Base-by-base conservation (phyloP, 2,888 invertebrate species). In the Athalia rosae region DNA sequence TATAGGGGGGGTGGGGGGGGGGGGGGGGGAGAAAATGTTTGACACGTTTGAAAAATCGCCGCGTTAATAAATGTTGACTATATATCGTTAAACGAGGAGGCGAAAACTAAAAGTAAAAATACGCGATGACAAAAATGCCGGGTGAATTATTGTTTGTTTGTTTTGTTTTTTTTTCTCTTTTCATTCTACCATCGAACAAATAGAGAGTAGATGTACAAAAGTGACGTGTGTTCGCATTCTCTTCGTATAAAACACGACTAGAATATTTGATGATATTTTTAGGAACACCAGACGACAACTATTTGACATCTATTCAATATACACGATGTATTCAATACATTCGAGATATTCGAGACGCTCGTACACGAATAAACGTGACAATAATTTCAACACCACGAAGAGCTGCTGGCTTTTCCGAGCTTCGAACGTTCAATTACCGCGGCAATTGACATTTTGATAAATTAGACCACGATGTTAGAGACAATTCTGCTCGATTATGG, bases 231-330 rank as follows among this genome's bases (percentile, higher is more conserved):
- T 71, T 58, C 9, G 71, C 45, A n/a, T 58, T 41, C 56, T 71
- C 13, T 71, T 58, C 71, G 28, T 63, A 45, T 41, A 28, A 28
- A 28, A 41, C 71, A 71, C 45, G 71, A 58, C 71, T 71, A 58
- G 58, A 71, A 71, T 71, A 45, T 58, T 6, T 11, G 45, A 56
- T 11, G 41, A 15, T 13, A 58, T 58, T 71, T 71, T 71, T 58
- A 71, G 45, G 58, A 71, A 71, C 56, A 71, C 71, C 71, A 58
- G 43, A 58, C 58, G 71, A 71, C 71, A 71, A 71, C 71, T 71
- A 71, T 71, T 71, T 71, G 71, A 71, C 71, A 56, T 71, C 56
- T 58, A 71, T 71, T 71, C 71, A 71, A 71, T 71, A 71, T 45
- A 58, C 71, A 8, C 71, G 71, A 71, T n/a, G 58, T 56, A 45